These are phyloP conservation scores for Cuniculus paca DNA, from an alignment of 2,797 vertebrate species.

Conservation along the genomic window DNA sequence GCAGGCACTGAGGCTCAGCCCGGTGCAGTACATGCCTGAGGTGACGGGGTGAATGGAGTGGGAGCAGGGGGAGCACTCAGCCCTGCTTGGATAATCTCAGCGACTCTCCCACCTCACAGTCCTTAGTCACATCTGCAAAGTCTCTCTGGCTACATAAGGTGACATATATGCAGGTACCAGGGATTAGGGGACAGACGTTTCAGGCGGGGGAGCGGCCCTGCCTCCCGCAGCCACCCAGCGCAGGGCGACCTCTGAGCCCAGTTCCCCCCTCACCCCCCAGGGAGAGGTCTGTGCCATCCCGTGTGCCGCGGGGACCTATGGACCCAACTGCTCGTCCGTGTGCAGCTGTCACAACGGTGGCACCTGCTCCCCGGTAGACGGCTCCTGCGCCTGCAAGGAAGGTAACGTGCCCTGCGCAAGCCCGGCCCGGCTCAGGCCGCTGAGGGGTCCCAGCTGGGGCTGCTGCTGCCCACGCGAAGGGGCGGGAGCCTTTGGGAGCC, in stretches of 20 bases:
- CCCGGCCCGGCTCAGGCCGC: neutral
- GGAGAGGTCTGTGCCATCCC: conserved; percentile 93
- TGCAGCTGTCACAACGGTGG: conserved; percentile 95
- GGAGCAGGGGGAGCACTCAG: neutral
- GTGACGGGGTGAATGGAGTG: neutral
- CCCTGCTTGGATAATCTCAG: neutral
- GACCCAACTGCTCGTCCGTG: conserved; percentile 94
- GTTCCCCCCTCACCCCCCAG: conserved; percentile 85
- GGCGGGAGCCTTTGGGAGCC: neutral
- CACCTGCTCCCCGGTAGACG: conserved; percentile 94
- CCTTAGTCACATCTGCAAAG: neutral
- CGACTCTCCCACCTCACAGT: neutral
- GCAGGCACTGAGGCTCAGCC: neutral
- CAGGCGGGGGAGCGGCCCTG: neutral
- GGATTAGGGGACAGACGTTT: neutral
- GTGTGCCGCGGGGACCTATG: conserved; percentile 93
- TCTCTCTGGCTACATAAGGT: neutral
- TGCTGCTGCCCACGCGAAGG: neutral
- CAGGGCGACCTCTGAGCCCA: neutral
- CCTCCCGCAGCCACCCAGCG: neutral
- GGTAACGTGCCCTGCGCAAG: conserved; percentile 88
- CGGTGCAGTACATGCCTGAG: neutral
- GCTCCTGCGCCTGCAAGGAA: conserved; percentile 97
- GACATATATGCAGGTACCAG: neutral
- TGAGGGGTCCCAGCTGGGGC: neutral